Evolutionary conservation across 2,888 invertebrate genomes (phyloP).

Genomic region (Polyommatus iphigenia): DNA sequence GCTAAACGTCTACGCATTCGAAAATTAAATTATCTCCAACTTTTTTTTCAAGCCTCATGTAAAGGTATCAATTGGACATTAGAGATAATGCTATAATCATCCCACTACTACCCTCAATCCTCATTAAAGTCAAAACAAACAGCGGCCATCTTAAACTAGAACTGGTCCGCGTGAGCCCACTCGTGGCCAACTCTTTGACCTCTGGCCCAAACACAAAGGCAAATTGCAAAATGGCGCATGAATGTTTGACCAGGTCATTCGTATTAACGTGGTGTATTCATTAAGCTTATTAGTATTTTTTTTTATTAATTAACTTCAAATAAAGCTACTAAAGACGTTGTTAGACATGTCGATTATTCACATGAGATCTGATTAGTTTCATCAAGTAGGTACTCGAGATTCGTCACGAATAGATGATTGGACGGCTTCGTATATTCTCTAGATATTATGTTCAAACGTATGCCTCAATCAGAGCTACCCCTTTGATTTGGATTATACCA

Average conservation of each 20-base stretch:
- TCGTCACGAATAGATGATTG: too few species aligned
- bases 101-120: conserved; percentile 44
- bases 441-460: too few species aligned
- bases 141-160: conserved; percentile 62
- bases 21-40: too few species aligned
- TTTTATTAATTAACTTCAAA: neutral
- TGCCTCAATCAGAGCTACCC: too few species aligned
- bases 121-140: conserved; percentile 63
- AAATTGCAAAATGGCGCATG: conserved; percentile 44
- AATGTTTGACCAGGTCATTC: conserved; percentile 27
- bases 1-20: too few species aligned
- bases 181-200: conserved; percentile 67
- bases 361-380: too few species aligned
- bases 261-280: conserved; percentile 3
- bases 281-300: neutral
- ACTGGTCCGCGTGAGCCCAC: conserved; percentile 66
- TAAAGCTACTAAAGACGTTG: neutral
- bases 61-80: neutral
- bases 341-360: neutral
- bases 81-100: neutral
- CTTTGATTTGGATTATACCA: too few species aligned
- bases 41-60: too few species aligned
- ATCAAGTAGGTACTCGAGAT: too few species aligned
- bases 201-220: conserved; percentile 41
- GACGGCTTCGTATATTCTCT: too few species aligned